Evolutionary conservation across 2,113 vertebrate species (phyloP).

Genomic region (Bufo gargarizans): DNA sequence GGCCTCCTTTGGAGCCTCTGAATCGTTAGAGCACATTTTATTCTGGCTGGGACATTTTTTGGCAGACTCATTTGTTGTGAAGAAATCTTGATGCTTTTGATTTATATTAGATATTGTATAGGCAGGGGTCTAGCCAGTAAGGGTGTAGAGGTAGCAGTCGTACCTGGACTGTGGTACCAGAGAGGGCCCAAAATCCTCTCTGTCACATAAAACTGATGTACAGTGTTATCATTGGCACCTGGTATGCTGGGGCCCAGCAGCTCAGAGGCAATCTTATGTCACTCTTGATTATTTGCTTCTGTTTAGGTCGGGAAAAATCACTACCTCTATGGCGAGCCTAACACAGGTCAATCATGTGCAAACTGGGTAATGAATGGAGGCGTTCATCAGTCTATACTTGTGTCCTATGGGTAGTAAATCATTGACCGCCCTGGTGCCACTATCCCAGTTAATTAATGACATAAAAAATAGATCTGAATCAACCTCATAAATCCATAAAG

Average conservation of each 20-base stretch:
- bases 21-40: background rate
- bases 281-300: background rate
- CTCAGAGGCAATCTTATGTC: background rate
- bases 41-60: background rate
- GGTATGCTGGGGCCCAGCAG: background rate
- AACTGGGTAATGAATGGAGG: background rate
- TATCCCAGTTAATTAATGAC: constrained; percentile 1
- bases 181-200: background rate
- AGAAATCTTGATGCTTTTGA: background rate
- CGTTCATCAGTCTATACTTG: background rate
- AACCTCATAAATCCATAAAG: constrained; percentile 22
- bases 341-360: background rate
- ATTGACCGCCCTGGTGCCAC: background rate
- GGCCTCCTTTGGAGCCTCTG: background rate
- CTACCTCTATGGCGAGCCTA: background rate
- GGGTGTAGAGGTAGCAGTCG: background rate
- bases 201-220: background rate
- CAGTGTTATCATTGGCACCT: background rate
- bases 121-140: background rate
- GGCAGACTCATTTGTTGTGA: background rate
- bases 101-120: background rate
- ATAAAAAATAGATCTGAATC: background rate
- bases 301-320: background rate
- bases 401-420: background rate
- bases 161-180: background rate